Evolutionary conservation across 2,797 vertebrate genomes (phyloP).

Genomic region (Hyperoplus lanceolatus): DNA sequence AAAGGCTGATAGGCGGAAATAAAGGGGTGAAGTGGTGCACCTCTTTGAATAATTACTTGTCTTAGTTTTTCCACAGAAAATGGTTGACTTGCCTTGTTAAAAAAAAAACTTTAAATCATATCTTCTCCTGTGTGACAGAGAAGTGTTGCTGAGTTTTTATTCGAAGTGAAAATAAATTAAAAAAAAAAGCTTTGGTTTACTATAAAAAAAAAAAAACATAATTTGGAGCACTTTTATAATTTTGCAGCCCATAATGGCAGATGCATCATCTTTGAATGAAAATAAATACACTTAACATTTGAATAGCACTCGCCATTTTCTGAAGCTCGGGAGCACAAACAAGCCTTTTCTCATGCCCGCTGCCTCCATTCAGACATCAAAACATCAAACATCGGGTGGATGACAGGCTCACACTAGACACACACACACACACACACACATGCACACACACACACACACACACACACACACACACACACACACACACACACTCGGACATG

Average conservation of each 20-base stretch:
- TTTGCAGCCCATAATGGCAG: neutral
- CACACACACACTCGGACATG: slow-evolving; percentile 13
- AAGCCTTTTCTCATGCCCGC: neutral
- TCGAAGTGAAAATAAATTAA: neutral
- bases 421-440: slow-evolving; percentile 22
- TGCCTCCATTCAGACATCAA: slow-evolving; percentile 32
- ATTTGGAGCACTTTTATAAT: neutral
- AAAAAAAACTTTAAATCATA: neutral
- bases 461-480: slow-evolving; percentile 15
- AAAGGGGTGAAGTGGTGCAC: neutral
- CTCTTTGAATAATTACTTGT: neutral
- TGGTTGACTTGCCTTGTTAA: neutral
- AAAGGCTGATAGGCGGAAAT: neutral
- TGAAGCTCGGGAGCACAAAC: slow-evolving; percentile 20
- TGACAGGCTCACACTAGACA: slow-evolving; percentile 21
- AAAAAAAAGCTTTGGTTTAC: neutral
- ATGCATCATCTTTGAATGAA: slow-evolving; percentile 6
- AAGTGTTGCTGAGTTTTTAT: neutral
- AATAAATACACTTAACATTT: slow-evolving; percentile 5
- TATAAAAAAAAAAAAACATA: neutral
- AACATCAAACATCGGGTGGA: slow-evolving; percentile 42
- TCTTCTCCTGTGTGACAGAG: neutral
- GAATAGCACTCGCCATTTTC: neutral
- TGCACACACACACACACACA: slow-evolving; percentile 9
- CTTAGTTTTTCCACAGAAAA: neutral